Base-by-base conservation (phyloP, 2,113 vertebrate genomes). In the Vulpes vulpes region DNA sequence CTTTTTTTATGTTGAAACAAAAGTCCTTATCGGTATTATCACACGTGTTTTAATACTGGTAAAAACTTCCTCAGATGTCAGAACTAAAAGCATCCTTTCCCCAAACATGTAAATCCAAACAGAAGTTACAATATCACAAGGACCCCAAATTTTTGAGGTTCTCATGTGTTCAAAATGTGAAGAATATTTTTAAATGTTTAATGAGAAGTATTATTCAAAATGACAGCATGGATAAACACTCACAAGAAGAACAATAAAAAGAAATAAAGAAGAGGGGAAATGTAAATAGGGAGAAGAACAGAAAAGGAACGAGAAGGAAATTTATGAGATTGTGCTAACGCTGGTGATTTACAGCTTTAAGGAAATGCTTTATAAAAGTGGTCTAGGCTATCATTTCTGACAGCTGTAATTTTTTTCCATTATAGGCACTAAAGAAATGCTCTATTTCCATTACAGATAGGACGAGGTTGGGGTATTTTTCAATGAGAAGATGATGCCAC, bases 121-220 rank as follows among this genome's bases (percentile, higher is more conserved):
- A 87, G 32, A 80, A 94, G 89, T 89, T 43, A 74, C 73, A 83
- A 25, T 67, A 55, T 87, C 16, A 60, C 65, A 71, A 81, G 78
- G 23, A 22, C 14, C n/a, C 55, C 35, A 35, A 14, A 73, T 80
- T 89, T 97, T 94, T 79, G 65, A 79, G 57, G 38, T 10, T 10
- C 92, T 95, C 89, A 38, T 73, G 74, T 74, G 20, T 94, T 82
- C 15, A 89, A 92, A 82, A 90, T 94, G 38, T 93, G 22, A 94
- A 93, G 81, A 84, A 92, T 84, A 73, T 64, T 65, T 91, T 32
- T 55, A 90, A 78, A 53, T 7, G 86, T 92, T 97, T 94, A 95
- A 97, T 94, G 49, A 94, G 84, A 93, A 76, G 67, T 71, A 84
- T 95, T 84, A 94, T 57, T 98, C 69, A 86, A 90, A 94, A 93